Base-by-base conservation (phyloP, 1,140 invertebrate species). In the Drosophila sturtevanti region DNA sequence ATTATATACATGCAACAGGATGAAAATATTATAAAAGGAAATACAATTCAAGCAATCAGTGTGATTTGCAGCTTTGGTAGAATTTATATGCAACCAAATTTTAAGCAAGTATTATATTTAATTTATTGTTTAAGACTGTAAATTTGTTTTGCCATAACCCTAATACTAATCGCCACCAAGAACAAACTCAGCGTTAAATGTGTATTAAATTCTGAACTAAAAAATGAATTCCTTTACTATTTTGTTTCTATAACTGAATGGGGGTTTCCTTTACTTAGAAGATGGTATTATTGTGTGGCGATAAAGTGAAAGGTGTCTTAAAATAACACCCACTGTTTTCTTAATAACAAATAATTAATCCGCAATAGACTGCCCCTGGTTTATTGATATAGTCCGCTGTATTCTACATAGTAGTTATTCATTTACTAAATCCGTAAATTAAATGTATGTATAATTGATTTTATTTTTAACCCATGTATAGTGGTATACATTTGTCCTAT, bases 141-240 rank as follows among this genome's bases (percentile, higher is more conserved):
- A 24, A 71, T 79, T 59, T 58, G 70, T 71, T 74, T 78, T 35
- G 63, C 61, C 62, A 31, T 7, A 31, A 4, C 55, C 9, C 41
- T 10, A 10, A 11, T 2, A 21, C n/a, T 48, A 3, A 16, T 11
- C 1, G 41, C 41, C 18, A 44, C n/a, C 16, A 18, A 10, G 41
- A 44, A 44, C 44, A 52, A 75, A 75, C 61, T 69, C 68, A 79
- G 78, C 74, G 81, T 86, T 79, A 54, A 75, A 82, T 86, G 82
- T 86, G 41, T 48, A 87, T 89, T 81, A 82, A 89, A 86, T 87
- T 89, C 79, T 67, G 66, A 82, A 81, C 77, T 70, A 76, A 82
- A 84, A 76, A 68, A 0, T 18, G 1, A 11, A 22, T 27, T 14
- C 14, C 10, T 51, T 34, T n/a, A 16, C 14, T 54, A 22, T 38